phyloP scores from a whole-genome alignment of 2,888 invertebrate species.

The Siphlonurus alternatus region DNA sequence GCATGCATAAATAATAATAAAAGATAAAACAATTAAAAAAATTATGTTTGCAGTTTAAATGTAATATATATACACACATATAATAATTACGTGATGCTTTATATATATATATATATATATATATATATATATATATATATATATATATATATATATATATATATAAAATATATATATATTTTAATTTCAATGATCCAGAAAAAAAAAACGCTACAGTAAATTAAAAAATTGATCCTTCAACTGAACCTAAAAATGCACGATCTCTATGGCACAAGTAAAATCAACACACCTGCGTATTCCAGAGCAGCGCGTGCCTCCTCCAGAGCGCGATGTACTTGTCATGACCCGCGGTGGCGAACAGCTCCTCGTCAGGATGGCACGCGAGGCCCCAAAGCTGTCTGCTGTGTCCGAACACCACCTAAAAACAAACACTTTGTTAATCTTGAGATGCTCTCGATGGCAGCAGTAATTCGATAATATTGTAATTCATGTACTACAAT shows the following conservation, averaged over 20 bases:
- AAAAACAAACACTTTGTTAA: conserved; percentile 15
- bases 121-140: no score
- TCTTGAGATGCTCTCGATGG: background rate
- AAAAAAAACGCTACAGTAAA: background rate
- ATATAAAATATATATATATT: no score
- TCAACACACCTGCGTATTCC: conserved; percentile 56
- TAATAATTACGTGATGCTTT: no score
- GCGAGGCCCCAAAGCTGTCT: conserved; percentile 76
- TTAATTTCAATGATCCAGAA: no score
- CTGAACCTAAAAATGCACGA: background rate
- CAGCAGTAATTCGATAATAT: no score
- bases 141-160: no score
- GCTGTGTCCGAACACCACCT: conserved; percentile 77
- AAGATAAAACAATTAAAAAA: background rate
- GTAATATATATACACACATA: background rate
- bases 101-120: no score
- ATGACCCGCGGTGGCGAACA: conserved; percentile 82
- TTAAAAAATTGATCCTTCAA: background rate
- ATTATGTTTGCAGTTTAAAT: background rate
- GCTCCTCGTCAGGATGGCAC: conserved; percentile 78
- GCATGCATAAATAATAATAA: no score
- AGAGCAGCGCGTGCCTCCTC: conserved; percentile 74
- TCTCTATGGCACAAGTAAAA: background rate
- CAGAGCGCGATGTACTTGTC: conserved; percentile 82
- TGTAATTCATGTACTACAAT: no score